A percentile compares a stretch with the other conserved stretches of the same genome.
Conservation (phyloP, 2,797 vertebrate genomes). For the Pseudochaenichthys georgianus region DNA sequence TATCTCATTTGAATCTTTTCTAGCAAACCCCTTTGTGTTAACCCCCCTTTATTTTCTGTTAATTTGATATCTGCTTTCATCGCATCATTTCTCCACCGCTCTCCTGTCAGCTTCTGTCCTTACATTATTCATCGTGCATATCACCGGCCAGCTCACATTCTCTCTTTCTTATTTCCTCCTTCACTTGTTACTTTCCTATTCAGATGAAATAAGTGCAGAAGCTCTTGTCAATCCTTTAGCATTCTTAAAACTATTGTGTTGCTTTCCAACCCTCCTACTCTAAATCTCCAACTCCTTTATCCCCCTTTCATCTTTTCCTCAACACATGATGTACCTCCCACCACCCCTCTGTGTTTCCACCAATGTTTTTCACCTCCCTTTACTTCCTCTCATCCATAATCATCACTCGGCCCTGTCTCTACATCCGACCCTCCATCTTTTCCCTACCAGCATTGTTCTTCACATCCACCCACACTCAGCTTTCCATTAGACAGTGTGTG, state of each 20-base stretch:
- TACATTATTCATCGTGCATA: constrained; percentile 68
- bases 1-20: constrained; percentile 53
- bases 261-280: constrained; percentile 48
- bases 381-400: constrained; percentile 52
- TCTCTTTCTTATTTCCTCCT: constrained; percentile 46
- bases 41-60: constrained; percentile 28
- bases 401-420: constrained; percentile 45
- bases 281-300: constrained; percentile 38
- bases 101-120: constrained; percentile 46
- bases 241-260: constrained; percentile 20
- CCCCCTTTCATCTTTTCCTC: constrained; percentile 56
- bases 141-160: constrained; percentile 42
- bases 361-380: constrained; percentile 38
- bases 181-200: constrained; percentile 52
- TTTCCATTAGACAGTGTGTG: constrained; percentile 41
- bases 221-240: constrained; percentile 30
- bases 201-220: constrained; percentile 46
- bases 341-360: constrained; percentile 26
- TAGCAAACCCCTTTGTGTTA: constrained; percentile 30
- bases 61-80: constrained; percentile 38
- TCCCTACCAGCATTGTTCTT: constrained; percentile 36
- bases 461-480: constrained; percentile 58
- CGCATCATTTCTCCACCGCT: constrained; percentile 46
- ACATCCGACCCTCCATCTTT: constrained; percentile 46
- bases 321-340: constrained; percentile 15